These are phyloP conservation scores for Tetrax tetrax DNA, from an alignment of 2,113 vertebrate species.

Conservation along the genomic window DNA sequence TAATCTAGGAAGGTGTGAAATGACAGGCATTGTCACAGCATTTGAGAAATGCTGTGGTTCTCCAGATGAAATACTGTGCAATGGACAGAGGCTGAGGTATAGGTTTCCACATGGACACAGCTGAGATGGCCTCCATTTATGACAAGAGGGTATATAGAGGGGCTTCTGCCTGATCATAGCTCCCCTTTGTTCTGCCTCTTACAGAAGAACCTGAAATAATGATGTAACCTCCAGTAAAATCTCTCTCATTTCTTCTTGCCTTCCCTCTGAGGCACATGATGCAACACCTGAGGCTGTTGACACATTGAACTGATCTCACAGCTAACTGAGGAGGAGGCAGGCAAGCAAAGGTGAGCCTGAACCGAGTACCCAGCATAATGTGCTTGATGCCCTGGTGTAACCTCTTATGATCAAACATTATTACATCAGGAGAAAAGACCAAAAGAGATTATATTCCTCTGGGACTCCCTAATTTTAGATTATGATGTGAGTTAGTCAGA, in stretches of 20 bases:
- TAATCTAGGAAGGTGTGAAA: not conserved
- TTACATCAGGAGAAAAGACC: not conserved
- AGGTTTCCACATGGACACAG: fast-evolving
- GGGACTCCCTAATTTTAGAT: conserved; percentile 24
- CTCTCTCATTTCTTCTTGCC: not conserved
- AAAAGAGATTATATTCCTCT: not conserved
- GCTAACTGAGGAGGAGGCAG: not conserved
- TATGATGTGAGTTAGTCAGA: conserved; percentile 9
- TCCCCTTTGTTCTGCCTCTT: not conserved
- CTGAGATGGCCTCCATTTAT: fast-evolving
- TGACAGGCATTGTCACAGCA: not conserved
- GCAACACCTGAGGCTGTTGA: not conserved
- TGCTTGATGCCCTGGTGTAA: not conserved
- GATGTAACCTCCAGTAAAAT: not conserved
- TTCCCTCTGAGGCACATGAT: not conserved
- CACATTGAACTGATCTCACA: not conserved
- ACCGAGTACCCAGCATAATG: fast-evolving
- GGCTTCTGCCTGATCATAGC: not conserved
- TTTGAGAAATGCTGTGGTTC: not conserved
- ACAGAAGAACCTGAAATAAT: not conserved
- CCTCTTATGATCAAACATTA: not conserved
- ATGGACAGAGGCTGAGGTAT: not conserved
- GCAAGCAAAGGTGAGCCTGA: not conserved
- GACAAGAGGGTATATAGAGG: not conserved
- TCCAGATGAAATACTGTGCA: not conserved